A percentile compares a stretch with the other conserved stretches of the same genome.
Conservation (phyloP, 1,140 invertebrate genomes). For the Meloidogyne exigua region DNA sequence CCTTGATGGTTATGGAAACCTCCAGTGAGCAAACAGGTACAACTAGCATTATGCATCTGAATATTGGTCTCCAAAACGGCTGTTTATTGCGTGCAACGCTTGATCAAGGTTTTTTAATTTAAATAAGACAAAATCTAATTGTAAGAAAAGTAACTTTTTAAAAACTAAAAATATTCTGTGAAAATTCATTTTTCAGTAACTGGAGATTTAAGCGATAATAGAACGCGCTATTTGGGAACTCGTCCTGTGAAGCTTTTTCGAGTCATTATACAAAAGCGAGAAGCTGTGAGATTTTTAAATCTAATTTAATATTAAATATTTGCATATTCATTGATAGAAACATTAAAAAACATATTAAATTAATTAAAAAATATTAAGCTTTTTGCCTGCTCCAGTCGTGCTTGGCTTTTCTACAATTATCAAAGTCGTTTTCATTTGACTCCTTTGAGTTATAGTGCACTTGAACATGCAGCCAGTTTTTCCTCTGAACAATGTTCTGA, state of each 20-base stretch:
- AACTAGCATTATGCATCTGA: constrained; percentile 79
- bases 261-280: constrained; percentile 88
- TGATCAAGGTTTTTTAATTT: constrained; percentile 71
- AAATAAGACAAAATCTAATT: too few relatives aligned
- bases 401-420: constrained; percentile 97
- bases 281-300: constrained; percentile 73
- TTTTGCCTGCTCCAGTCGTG: constrained; percentile 91
- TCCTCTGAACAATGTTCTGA: constrained; percentile 98
- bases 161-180: too few relatives aligned
- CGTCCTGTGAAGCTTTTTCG: constrained; percentile 92
- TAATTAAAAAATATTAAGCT: too few relatives aligned
- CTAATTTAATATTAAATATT: too few relatives aligned
- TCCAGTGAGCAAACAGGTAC: constrained; percentile 65
- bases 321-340: too few relatives aligned
- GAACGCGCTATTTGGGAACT: constrained; percentile 90
- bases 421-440: constrained; percentile 75
- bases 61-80: constrained; percentile 96
- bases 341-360: too few relatives aligned
- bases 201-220: constrained; percentile 91
- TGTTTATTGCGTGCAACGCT: constrained; percentile 89
- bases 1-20: constrained; percentile 92
- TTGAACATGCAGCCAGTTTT: constrained; percentile 96
- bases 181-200: constrained; percentile 70
- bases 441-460: constrained; percentile 60
- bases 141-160: too few relatives aligned